Base-by-base conservation (phyloP, 1,140 invertebrate species). In the Ruditapes philippinarum region DNA sequence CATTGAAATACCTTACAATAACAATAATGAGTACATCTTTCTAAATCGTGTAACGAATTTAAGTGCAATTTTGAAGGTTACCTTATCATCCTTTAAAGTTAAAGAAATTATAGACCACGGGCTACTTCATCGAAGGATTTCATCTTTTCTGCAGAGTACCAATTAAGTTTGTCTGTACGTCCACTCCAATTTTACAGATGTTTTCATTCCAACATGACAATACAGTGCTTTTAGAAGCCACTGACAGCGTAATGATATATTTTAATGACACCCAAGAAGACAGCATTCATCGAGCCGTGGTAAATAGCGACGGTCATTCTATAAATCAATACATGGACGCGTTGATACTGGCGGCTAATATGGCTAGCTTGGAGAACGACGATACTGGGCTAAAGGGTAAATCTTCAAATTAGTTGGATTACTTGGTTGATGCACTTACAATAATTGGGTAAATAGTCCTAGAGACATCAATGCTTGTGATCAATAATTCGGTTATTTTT, bases 361-460 rank as follows among this genome's bases (percentile, higher is more conserved):
- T 17, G 36, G 33, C 11, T 19, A 70, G 22, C 4, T 19, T 40
- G 31, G 65, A 38, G n/a, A 22, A 28, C 22, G n/a, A 70, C 33
- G 22, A 17, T 12, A 38, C 22, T 38, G 1, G 33, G 14, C 65
- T 28, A 70, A 38, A 70, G 65, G 65, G 33, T 70, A 70, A 70
- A 38, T 5, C 65, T 36, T n/a, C 65, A 38, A 11, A 70, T 70
- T 70, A 70, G 65, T 25, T 12, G 36, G 31, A 70, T 70, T 70
- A 40, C 19, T 31, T 70, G 25, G 14, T 17, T 31, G 33, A 38
- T 70, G 7, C 36, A 70, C 65, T 70, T 70, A 38, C 36, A 14
- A n/a, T 70, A 70, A 70, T 70, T 70, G 28, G 33, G 22, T 70
- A 70, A 70, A 38, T 70, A 28, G 65, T 38, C 65, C 65, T 33